Base-by-base conservation (phyloP, 2,113 vertebrate species). In the Spea multiplicata region DNA sequence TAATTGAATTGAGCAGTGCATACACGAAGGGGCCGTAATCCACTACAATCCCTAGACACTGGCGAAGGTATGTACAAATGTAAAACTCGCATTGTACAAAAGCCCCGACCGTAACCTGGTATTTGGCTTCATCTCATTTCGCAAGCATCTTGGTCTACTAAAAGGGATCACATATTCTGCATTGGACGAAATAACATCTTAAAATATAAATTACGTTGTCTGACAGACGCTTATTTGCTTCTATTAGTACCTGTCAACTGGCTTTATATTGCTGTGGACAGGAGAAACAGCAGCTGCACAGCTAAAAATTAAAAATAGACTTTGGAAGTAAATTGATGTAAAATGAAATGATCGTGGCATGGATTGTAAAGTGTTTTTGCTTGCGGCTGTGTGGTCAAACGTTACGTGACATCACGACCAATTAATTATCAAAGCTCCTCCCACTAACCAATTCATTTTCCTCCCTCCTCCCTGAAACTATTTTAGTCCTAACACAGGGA, bases 401-500 rank as follows among this genome's bases (percentile, higher is more conserved):
- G 45, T 2, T 45, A 6, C 16, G 66, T 76, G 73, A 76, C 62
- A 59, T 75, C 74, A 76, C 53, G 5, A 6, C 49, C 44, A 74
- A 81, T 72, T 74, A 52, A 62, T 30, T 30, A 30, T 30, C 30
- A 30, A 30, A 30, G 30, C 30, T 30, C 30, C 30, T 30, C 30
- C 30, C 30, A 1, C 30, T 30, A 30, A 30, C 30, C 30, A 30
- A 30, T 30, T 30, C 30, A 13, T 68, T 5, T n/a, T 57, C 55
- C 13, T 46, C 16, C 45, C 80, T 81, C 73, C 80, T 75, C 73
- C 80, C 73, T 71, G 73, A 47, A 71, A 76, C 66, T 76, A 75
- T 76, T 81, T 81, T 45, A 81, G 80, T 71, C 65, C 68, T 66
- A 75, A 70, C 73, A 71, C 73, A 66, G n/a, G 73, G 66, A 75